These are phyloP conservation scores for Rousettus madagascariensis DNA, from an alignment of 2,797 vertebrate genomes.

Conservation along the genomic window DNA sequence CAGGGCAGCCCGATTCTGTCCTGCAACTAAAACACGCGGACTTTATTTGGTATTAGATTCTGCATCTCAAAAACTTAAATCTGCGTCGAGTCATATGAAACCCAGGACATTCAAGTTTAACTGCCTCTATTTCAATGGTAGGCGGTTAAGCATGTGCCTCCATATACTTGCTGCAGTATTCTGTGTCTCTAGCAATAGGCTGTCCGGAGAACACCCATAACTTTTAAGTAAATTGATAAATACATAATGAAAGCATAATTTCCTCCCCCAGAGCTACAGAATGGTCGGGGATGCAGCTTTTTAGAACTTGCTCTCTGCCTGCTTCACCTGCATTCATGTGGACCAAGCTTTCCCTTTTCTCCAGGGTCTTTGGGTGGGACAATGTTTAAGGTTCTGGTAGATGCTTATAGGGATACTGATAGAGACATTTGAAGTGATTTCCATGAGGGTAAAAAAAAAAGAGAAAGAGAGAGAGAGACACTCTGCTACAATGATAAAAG, in stretches of 20 bases:
- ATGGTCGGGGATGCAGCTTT: neutral
- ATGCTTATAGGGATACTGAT: neutral
- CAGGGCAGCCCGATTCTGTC: neutral
- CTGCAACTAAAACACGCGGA: neutral
- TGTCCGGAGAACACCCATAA: neutral
- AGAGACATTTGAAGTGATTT: neutral
- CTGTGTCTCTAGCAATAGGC: neutral
- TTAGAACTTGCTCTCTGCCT: neutral
- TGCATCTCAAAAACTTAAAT: neutral
- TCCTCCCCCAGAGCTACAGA: neutral
- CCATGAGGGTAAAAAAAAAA: neutral
- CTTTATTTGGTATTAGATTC: neutral
- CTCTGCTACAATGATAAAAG: conserved; percentile 41
- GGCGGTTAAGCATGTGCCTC: neutral
- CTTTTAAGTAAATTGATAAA: neutral
- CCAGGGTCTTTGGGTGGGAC: neutral
- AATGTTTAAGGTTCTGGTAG: neutral
- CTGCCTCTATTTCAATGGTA: neutral
- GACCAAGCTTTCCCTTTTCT: neutral
- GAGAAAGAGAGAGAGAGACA: neutral
- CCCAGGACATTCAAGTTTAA: neutral
- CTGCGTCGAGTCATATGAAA: neutral
- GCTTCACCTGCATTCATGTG: neutral
- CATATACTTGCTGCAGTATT: neutral
- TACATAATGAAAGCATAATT: neutral